phyloP scores from a whole-genome alignment of 2,888 invertebrate genomes.

The Rhagonycha fulva region DNA sequence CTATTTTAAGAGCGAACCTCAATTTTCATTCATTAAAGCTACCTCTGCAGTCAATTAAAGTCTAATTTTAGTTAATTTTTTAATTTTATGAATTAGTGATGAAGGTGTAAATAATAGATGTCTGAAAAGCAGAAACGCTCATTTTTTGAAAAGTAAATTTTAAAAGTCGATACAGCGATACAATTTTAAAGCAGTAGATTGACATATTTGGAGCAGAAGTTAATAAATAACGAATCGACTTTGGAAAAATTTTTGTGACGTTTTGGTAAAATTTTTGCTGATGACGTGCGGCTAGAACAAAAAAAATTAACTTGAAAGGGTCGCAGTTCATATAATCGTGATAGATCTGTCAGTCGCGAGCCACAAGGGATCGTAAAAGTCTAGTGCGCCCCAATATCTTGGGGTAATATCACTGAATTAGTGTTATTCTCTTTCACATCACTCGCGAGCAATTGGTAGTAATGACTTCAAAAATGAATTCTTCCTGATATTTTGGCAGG shows the following conservation, averaged over 20 bases:
- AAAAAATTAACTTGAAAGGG: not conserved
- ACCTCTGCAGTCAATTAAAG: not conserved
- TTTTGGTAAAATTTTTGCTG: not conserved
- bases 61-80: not conserved
- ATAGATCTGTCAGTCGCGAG: conserved; percentile 17
- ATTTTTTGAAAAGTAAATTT: not conserved
- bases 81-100: not conserved
- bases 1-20: not conserved
- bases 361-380: conserved; percentile 18
- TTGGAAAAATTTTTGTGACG: not conserved
- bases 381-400: conserved; percentile 27
- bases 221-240: conserved; percentile 6
- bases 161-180: not conserved
- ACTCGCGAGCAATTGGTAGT: conserved; percentile 31
- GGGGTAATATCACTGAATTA: conserved; percentile 27
- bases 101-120: not conserved
- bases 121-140: not conserved
- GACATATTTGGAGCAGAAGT: conserved; percentile 5
- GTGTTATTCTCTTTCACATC: conserved; percentile 29
- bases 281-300: not conserved
- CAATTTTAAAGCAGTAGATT: not conserved
- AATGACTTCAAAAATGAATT: conserved; percentile 33
- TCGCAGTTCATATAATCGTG: conserved; percentile 4
- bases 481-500: conserved; percentile 30
- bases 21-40: not conserved